A percentile compares a stretch with the other conserved stretches of the same genome.
Conservation (phyloP, 2,113 vertebrate genomes). For the Ursus arctos region DNA sequence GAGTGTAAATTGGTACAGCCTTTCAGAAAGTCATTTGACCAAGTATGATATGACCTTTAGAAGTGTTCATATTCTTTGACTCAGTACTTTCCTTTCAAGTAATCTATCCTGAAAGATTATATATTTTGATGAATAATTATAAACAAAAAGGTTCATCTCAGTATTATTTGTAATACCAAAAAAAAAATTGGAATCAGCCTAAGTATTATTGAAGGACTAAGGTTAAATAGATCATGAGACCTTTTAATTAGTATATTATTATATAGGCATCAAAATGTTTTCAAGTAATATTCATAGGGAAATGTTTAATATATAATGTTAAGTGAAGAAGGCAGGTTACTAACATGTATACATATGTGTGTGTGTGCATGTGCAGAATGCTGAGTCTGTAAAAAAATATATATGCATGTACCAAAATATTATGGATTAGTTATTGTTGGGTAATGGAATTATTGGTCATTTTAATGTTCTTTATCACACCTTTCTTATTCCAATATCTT, state of each 20-base stretch:
- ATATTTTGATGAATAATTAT: constrained; percentile 54
- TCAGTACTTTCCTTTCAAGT: constrained; percentile 36
- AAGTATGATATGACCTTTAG: background rate
- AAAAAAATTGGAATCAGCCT: background rate
- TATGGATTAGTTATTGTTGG: background rate
- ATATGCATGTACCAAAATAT: background rate
- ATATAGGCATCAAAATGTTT: constrained; percentile 41
- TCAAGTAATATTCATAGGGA: constrained; percentile 48
- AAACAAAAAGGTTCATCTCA: constrained; percentile 8
- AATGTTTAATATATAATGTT: constrained; percentile 37
- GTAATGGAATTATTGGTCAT: constrained; percentile 19
- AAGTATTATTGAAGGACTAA: constrained; percentile 12
- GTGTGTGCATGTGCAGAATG: background rate
- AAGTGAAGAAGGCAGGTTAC: background rate
- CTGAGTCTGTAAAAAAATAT: constrained; percentile 2
- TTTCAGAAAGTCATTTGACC: constrained; percentile 44
- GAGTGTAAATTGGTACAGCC: background rate
- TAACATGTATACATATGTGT: background rate
- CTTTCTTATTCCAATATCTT: background rate
- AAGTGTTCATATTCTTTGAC: constrained; percentile 45
- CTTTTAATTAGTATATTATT: background rate
- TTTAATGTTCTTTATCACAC: background rate
- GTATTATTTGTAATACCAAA: constrained; percentile 29
- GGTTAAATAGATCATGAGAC: constrained; percentile 23
- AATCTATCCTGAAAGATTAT: constrained; percentile 26